phyloP scores from a whole-genome alignment of 2,113 vertebrate species.

The Larimichthys polyactis region DNA sequence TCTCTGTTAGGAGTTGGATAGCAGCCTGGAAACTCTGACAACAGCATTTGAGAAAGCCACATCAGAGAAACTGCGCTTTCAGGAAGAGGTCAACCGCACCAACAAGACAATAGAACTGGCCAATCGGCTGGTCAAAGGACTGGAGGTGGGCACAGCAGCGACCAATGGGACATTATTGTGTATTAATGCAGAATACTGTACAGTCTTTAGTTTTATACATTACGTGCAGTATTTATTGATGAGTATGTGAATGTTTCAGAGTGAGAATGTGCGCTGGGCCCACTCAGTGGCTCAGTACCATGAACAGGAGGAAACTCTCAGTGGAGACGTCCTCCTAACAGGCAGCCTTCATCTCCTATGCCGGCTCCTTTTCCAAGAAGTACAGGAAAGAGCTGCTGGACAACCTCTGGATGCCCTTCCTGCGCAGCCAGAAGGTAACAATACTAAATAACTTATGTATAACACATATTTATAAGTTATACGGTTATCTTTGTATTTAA shows the following conservation, averaged over 20 bases:
- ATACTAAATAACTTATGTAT: not conserved
- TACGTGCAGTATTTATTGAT: not conserved
- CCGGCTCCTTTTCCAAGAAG: conserved; percentile 83
- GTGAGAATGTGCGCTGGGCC: conserved; percentile 85
- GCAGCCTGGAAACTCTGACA: conserved; percentile 90
- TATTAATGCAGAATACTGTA: not conserved
- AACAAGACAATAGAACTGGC: conserved; percentile 96
- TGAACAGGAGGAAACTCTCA: conserved; percentile 83
- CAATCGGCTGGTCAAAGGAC: conserved; percentile 96
- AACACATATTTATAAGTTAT: not conserved
- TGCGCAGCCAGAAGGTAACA: conserved; percentile 78
- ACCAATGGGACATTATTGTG: not conserved
- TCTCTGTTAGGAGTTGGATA: conserved; percentile 88
- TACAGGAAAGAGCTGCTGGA: conserved; percentile 79
- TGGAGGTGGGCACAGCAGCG: conserved; percentile 87
- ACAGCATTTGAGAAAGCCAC: conserved; percentile 90
- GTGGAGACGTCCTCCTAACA: conserved; percentile 85
- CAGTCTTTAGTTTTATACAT: not conserved
- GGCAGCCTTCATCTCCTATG: conserved; percentile 82
- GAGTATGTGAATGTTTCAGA: conserved; percentile 64
- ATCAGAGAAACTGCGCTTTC: conserved; percentile 92
- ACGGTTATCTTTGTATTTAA: not conserved
- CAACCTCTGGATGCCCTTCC: conserved; percentile 82
- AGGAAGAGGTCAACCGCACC: conserved; percentile 94
- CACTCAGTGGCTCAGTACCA: conserved; percentile 83